Base-by-base conservation (phyloP, 2,113 vertebrate genomes). In the Stercorarius parasiticus region DNA sequence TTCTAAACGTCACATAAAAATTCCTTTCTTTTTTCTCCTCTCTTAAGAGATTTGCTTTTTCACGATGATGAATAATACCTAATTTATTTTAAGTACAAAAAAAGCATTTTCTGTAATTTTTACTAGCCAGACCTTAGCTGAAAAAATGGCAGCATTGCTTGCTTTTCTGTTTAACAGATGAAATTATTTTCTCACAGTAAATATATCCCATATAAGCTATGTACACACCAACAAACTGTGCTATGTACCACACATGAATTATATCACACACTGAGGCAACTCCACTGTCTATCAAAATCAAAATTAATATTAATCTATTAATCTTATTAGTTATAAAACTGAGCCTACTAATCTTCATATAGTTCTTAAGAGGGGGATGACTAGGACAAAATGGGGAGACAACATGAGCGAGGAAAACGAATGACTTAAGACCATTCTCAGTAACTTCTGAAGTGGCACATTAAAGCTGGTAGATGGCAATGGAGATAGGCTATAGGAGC, bases 321-420 rank as follows among this genome's bases (percentile, higher is more conserved):
- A 62, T 58, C 5, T 36, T 32, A 79, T 22, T 14, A 52, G 27
- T 49, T 82, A 45, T 21, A 64, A 67, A 72, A n/a, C 32, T 27
- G 21, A 96, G 42, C 53, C n/a, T 64, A 26, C 36, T 74, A 30
- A 56, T 64, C 26, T 56, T 65, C 45, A 43, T 2, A n/a, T 2
- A 15, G 36, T 7, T 73, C 21, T 49, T 25, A 32, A 20, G 45
- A 64, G 42, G 16, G 12, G 30, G 14, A 73, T 13, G 27, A 86
- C 10, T 5, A 52, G 55, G 16, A 69, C 9, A 36, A 53, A 82
- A 26, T 0, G 16, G 8, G n/a, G 65, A 82, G 29, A 55, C 7
- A 29, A 59, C 2, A 21, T 0, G 0, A 71, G 20, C 0, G 1
- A 80, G 4, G 19, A 45, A 52, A 92, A 32, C 3, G 1, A 71